These are phyloP conservation scores for Noctilio leporinus DNA, from an alignment of 2,113 vertebrate species.

Conservation along the genomic window DNA sequence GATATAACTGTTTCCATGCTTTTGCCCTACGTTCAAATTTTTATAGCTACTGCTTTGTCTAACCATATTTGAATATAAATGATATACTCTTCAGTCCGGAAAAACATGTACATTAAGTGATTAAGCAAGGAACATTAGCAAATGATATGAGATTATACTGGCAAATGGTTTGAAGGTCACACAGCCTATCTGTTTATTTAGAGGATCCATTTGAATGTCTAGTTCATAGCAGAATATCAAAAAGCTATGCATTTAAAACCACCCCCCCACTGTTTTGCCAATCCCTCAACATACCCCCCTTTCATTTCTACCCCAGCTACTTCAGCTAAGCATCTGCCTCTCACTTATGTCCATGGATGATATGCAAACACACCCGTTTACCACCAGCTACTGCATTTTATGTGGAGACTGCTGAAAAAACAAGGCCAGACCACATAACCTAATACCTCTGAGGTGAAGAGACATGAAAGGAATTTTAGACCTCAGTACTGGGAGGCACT, in stretches of 20 bases:
- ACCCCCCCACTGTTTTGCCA: no score
- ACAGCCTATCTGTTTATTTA: neutral
- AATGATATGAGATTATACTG: neutral
- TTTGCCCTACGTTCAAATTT: neutral
- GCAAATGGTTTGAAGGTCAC: neutral
- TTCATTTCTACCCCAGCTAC: neutral
- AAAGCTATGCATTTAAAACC: neutral
- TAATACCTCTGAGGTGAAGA: neutral
- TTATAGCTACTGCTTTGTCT: neutral
- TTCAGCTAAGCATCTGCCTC: neutral
- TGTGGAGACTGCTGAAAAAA: neutral
- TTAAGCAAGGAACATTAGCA: neutral
- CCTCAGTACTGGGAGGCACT: neutral
- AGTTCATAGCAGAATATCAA: neutral
- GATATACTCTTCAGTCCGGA: neutral
- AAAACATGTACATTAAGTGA: neutral
- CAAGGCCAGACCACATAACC: neutral
- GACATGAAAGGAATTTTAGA: neutral
- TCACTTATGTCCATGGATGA: neutral
- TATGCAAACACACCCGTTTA: neutral
- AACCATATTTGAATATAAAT: constrained; percentile 2
- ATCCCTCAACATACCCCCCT: fast-evolving
- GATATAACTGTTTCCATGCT: neutral
- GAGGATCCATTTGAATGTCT: neutral
- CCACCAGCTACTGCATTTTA: neutral